These are phyloP conservation scores for Horisme vitalbata DNA, from an alignment of 2,888 invertebrate genomes.

Conservation along the genomic window DNA sequence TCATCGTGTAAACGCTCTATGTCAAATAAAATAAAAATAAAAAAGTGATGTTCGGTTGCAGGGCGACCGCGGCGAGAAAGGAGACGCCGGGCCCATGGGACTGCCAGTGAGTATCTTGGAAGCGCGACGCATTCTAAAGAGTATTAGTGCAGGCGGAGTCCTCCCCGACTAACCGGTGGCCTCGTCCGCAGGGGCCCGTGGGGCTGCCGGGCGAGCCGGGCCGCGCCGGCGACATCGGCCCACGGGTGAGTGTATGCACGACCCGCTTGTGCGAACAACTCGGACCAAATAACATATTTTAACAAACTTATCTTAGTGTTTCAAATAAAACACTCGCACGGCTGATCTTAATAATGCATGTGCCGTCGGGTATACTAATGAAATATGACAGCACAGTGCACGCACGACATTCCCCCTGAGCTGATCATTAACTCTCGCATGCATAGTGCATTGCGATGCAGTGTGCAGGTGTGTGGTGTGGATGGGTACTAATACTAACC, in stretches of 20 bases:
- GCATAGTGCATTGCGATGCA: background rate
- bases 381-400: background rate
- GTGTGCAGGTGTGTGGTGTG: conserved; percentile 1
- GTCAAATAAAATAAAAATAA: background rate
- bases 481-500: conserved; percentile 49
- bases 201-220: conserved; percentile 90
- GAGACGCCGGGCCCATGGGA: conserved; percentile 97
- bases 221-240: conserved; percentile 89
- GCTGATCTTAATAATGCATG: background rate
- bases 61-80: conserved; percentile 92
- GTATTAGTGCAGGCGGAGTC: background rate
- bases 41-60: conserved; percentile 55
- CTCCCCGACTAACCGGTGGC: conserved; percentile 8
- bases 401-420: too few relatives aligned
- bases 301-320: too few relatives aligned
- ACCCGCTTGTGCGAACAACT: background rate
- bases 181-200: conserved; percentile 87
- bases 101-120: conserved; percentile 89
- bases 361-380: background rate
- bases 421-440: background rate
- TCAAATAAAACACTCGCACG: background rate
- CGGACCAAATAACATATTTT: too few relatives aligned
- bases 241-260: conserved; percentile 85
- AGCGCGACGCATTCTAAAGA: too few relatives aligned
- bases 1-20: too few relatives aligned